phyloP scores from a whole-genome alignment of 2,797 vertebrate species.

The Hippoglossus hippoglossus region DNA sequence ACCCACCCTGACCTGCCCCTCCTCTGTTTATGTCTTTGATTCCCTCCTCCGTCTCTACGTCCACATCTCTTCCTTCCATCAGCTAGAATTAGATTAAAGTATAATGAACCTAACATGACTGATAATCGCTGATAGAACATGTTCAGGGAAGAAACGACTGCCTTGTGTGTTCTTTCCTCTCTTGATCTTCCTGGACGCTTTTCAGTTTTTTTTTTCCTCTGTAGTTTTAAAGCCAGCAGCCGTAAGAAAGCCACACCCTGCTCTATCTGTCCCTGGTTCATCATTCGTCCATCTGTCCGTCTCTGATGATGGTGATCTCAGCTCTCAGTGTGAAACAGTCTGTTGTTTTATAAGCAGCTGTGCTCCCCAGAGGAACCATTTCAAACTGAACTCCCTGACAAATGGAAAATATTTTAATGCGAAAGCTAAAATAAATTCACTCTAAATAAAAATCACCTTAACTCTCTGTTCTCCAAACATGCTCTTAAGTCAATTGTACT shows the following conservation, averaged over 20 bases:
- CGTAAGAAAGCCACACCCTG: conserved; percentile 29
- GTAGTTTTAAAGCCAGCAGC: conserved; percentile 4
- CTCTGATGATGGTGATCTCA: conserved; percentile 48
- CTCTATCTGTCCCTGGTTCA: conserved; percentile 39
- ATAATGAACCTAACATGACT: neutral
- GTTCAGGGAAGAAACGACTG: neutral
- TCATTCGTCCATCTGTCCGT: conserved; percentile 28
- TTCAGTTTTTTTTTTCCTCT: neutral
- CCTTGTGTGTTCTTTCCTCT: neutral
- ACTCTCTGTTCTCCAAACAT: neutral
- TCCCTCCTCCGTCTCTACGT: neutral
- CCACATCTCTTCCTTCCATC: conserved; percentile 7
- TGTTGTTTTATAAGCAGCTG: conserved; percentile 71
- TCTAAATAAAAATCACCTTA: neutral
- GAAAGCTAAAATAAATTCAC: neutral
- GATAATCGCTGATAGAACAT: neutral
- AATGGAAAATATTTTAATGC: conserved; percentile 12
- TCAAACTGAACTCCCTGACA: conserved; percentile 16
- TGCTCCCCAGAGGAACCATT: conserved; percentile 23
- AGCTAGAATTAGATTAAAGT: neutral
- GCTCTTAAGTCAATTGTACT: neutral
- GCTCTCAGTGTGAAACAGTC: conserved; percentile 41
- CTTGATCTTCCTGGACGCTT: conserved; percentile 15
- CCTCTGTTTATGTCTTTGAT: conserved; percentile 18
- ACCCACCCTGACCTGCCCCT: conserved; percentile 41